Base-by-base conservation (phyloP, 2,888 invertebrate genomes). In the Dryobota labecula region DNA sequence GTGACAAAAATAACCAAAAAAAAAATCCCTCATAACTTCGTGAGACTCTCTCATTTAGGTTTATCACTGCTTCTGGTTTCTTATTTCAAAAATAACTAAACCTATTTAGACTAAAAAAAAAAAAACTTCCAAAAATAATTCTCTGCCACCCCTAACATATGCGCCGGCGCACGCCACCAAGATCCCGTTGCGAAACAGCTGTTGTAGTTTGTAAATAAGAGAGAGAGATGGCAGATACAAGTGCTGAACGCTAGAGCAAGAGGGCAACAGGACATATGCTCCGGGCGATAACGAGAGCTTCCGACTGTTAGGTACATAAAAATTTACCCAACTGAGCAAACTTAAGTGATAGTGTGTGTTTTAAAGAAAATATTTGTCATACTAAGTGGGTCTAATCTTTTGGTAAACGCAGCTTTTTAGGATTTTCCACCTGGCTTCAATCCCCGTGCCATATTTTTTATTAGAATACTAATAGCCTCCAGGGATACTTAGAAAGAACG, bases 181-280 rank as follows among this genome's bases (percentile, higher is more conserved):
- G 84, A 89, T 94, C 92, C 94, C 93, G 93, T 94, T 94, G 90
- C 91, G 88, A 90, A 94, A 94, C 94, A 94, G 94, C 94, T 94
- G 94, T 90, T 81, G 62, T 27, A 89, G 90, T 89, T 89, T 87
- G 86, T 90, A 87, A 87, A 90, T 87, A 87, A 71, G 89, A 69
- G 72, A 92, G 70, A 61, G 88, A 86, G 89, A 91, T 20, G 77
- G 77, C 60, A 61, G 30, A 69, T 63, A 36, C 20, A 15, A 47
- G 11, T 54, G 47, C 15, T 18, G 7, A 20, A 11, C 1, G 86
- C 56, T 18, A 74, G 82, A 88, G 43, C 15, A 84, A 83, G 74
- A 82, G 62, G 64, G 58, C 60, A 58, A 78, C 73, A 65, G 75
- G 82, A 80, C 80, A 80, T 80, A 78, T 82, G 80, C 78, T 38